Evolutionary conservation across 2,113 vertebrate species (phyloP), one percentile per base, ranked within the genome.

Genomic region (Ploceus nigricollis): DNA sequence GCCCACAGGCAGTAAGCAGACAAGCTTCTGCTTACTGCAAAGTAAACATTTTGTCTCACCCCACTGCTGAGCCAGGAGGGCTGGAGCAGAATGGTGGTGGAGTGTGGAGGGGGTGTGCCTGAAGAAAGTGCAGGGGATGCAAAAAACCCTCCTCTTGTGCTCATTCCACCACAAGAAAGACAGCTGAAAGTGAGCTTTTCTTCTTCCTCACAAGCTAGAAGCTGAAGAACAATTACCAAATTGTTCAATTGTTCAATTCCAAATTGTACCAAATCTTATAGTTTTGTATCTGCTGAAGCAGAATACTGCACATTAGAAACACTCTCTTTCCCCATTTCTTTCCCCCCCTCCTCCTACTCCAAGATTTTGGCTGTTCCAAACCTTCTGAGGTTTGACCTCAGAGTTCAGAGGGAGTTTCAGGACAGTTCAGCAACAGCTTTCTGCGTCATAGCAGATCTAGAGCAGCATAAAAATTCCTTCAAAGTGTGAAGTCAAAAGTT

Each of bases 271-370:
- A n/a, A 57, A n/a, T 56, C 25, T 65, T 53, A 16, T 2, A 51
- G 35, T 80, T 92, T 73, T 31, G 22, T 11, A 45, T 39, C 63
- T 88, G 20, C 45, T 18, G 22, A 80, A 89, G 33, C n/a, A 72
- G 53, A 80, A 72, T 48, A 25, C 9, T 3, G 1, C 7, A 42
- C 2, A 3, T 37, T 17, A 76, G 54, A 72, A 65, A 42, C 19
- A 76, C 8, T 8, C 7, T 50, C 20, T 45, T 48, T 42, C 28
- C 3, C 9, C 10, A 16, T 53, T 86, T 86, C 33, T 47, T 66
- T 21, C 11, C 8, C 28, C 16, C 12, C 13, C 22, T 28, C 3
- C 15, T 21, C 23, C 9, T 2, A 6, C 9, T 4, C 3, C 3
- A 25, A 28, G 11, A 11, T 82, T 71, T 85, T 33, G 21, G 9